These are phyloP conservation scores for Rhinichthys osculus DNA, from an alignment of 2,797 vertebrate genomes.

Conservation along the genomic window DNA sequence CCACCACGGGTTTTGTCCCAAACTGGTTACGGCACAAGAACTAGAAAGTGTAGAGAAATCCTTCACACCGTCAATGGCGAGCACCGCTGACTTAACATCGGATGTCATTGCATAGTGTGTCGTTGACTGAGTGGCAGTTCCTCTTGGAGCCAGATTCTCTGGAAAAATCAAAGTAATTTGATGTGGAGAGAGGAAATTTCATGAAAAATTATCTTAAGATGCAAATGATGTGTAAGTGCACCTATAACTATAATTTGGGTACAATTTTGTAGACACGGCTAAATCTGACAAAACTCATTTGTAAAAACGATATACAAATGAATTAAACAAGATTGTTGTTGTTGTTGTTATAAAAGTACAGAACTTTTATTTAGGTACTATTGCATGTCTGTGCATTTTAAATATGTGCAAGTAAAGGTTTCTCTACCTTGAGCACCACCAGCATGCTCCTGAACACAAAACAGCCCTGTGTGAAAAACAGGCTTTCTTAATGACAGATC, in stretches of 20 bases:
- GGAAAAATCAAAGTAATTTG: background rate
- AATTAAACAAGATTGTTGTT: too few species aligned
- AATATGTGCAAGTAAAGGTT: background rate
- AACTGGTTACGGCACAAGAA: background rate
- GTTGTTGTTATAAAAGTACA: too few species aligned
- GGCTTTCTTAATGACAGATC: background rate
- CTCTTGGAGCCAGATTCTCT: background rate
- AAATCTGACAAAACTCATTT: too few species aligned
- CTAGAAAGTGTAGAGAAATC: background rate
- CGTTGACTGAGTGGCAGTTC: background rate
- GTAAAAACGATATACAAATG: too few species aligned
- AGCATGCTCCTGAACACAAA: background rate
- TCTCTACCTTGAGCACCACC: background rate
- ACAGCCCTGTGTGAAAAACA: constrained; percentile 3
- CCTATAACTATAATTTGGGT: too few species aligned
- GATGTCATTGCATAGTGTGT: background rate
- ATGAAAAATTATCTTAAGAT: background rate
- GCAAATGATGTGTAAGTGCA: too few species aligned
- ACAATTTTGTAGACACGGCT: too few species aligned
- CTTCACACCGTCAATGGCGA: background rate
- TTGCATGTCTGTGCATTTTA: background rate
- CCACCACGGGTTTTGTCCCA: background rate
- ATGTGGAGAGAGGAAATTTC: background rate
- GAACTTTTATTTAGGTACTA: background rate
- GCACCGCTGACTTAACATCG: background rate